Conservation (phyloP, 2,113 vertebrate species). For the Notechis scutatus region DNA sequence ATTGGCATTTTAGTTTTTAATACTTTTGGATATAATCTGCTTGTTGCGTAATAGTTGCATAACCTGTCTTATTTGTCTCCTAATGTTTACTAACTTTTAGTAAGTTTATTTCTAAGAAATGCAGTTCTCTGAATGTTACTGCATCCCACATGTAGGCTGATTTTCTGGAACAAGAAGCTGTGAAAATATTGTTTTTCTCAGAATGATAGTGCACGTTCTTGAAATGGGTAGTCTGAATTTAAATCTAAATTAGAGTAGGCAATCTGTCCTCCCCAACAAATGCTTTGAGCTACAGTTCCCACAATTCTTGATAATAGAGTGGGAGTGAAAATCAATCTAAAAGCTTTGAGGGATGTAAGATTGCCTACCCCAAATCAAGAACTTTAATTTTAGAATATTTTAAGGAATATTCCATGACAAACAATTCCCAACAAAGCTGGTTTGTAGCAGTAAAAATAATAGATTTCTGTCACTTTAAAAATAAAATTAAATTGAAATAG, state of each 20-base stretch:
- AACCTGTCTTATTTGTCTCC: background rate
- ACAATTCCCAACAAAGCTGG: background rate
- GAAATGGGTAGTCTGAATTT: background rate
- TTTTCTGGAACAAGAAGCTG: background rate
- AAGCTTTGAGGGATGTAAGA: background rate
- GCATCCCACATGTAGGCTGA: background rate
- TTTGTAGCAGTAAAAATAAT: background rate
- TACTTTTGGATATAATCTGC: background rate
- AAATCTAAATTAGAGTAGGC: background rate
- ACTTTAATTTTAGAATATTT: background rate
- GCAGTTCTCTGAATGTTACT: background rate
- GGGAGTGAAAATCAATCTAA: background rate
- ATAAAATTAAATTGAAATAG: background rate
- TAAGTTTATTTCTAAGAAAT: background rate
- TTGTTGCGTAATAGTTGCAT: background rate
- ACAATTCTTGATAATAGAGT: background rate
- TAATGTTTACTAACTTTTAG: background rate
- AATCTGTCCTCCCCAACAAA: background rate
- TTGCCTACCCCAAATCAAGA: background rate
- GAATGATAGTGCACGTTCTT: background rate
- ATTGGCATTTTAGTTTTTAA: background rate
- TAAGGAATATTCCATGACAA: background rate
- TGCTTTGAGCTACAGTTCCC: background rate
- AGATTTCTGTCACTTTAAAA: background rate
- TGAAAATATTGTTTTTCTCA: background rate